Evolutionary conservation across 2,113 vertebrate species (phyloP), one percentile per base, ranked within the genome.

Genomic region (Percina caprodes): DNA sequence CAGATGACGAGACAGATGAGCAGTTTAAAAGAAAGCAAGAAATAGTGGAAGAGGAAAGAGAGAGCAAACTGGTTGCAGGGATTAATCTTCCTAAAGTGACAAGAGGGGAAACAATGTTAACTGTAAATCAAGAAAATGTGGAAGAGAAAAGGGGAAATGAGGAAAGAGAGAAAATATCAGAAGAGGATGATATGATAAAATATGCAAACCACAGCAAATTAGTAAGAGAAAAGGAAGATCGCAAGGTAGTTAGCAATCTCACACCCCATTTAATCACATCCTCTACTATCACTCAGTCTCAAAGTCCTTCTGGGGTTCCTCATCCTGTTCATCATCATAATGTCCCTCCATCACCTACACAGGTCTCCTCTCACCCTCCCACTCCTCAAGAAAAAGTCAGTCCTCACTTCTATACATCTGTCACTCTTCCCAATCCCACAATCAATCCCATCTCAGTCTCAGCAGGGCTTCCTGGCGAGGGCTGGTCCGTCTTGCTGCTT

Each of bases 11-110:
- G 24, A 63, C 18, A 7, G 30, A 48, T 69, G 48, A 56, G 33
- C 46, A 61, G 52, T 42, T 55, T 39, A 46, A 55, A 49, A 69
- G 30, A 59, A 79, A 26, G 35, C 55, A 58, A 26, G 49, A 69
- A 56, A 69, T 42, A 4, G 30, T 70, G 46, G 56, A 84, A 19
- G 83, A 85, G 58, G 91, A 92, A 69, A 73, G 30, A 69, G 51
- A 79, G 46, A 68, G 85, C 24, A 69, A 16, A 62, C 72, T 85
- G 58, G 91, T 90, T 30, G 89, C 78, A 66, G 91, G 88, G 54
- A 79, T 90, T 39, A 15, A 5, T 59, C 72, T 70, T 70, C 55
- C 52, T 1, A 13, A 69, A 12, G 45, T 51, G 15, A 66, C 14
- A 15, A 45, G 24, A 83, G 56, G 18, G 56, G 61, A 52, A 26